Percentiles rank a stretch among this genome's conserved stretches.
Evolutionary conservation across 1,140 invertebrate species (phyloP).

Genomic region (Drosophila gunungcola): DNA sequence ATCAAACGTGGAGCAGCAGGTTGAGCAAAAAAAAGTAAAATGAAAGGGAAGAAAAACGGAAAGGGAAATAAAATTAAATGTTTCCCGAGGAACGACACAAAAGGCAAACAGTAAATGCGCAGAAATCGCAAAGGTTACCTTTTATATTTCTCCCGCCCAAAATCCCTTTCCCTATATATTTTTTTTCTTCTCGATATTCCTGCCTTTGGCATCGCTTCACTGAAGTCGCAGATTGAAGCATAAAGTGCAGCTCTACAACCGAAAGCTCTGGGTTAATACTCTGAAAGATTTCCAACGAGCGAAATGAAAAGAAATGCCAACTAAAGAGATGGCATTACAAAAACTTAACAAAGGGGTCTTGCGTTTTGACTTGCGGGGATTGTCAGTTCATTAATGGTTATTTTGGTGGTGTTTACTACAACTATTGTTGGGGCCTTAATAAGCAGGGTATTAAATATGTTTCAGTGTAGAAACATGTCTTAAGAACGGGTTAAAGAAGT

Average conservation of each 20-base stretch:
- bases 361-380: too few relatives aligned
- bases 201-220: constrained; percentile 46
- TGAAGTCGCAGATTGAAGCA: constrained; percentile 43
- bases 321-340: too few relatives aligned
- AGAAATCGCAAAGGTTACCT: constrained; percentile 52
- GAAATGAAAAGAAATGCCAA: not conserved
- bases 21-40: constrained; percentile 2
- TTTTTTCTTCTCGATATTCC: constrained; percentile 13
- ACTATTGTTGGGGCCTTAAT: too few relatives aligned
- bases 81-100: constrained; percentile 53
- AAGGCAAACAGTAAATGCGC: constrained; percentile 56
- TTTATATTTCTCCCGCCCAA: constrained; percentile 31
- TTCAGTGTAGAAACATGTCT: too few relatives aligned
- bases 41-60: not conserved
- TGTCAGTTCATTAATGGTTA: too few relatives aligned
- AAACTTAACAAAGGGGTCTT: not conserved
- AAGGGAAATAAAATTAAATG: constrained; percentile 48
- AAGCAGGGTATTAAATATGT: too few relatives aligned
- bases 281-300: constrained; percentile 3
- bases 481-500: too few relatives aligned
- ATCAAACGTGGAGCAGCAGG: constrained; percentile 71
- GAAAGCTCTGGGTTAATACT: constrained; percentile 22
- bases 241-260: constrained; percentile 29
- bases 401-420: too few relatives aligned
- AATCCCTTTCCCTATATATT: constrained; percentile 2